Conservation (phyloP, 2,113 vertebrate genomes). For the Myrmecobius fasciatus region DNA sequence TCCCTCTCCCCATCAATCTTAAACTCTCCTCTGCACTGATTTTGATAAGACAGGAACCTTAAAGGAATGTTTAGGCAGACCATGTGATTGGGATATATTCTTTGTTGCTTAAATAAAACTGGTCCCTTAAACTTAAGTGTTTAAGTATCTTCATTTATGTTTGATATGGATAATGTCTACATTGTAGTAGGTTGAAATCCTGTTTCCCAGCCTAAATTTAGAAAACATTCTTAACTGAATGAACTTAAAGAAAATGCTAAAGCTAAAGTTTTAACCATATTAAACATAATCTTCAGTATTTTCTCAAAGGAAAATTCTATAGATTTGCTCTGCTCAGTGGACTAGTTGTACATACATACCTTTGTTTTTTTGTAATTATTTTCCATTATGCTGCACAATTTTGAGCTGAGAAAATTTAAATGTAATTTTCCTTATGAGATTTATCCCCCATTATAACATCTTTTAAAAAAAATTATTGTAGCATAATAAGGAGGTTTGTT, state of each 20-base stretch:
- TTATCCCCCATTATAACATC: background rate
- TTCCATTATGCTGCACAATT: conserved; percentile 19
- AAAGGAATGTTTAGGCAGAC: background rate
- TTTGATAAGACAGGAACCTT: conserved; percentile 20
- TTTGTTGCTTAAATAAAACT: background rate
- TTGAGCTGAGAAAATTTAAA: background rate
- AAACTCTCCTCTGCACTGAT: background rate
- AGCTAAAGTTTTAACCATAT: conserved; percentile 48
- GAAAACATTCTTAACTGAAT: conserved; percentile 54
- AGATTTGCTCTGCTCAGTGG: conserved; percentile 36
- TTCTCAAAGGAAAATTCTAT: conserved; percentile 58
- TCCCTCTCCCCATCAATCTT: background rate
- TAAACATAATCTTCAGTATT: conserved; percentile 11
- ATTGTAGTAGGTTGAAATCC: conserved; percentile 26
- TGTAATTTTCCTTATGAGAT: background rate
- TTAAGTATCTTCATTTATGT: conserved; percentile 46
- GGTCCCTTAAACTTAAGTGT: background rate
- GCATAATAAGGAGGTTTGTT: background rate
- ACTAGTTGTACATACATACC: conserved; percentile 18
- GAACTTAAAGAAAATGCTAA: conserved; percentile 52
- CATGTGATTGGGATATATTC: background rate
- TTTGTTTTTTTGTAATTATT: conserved; percentile 28
- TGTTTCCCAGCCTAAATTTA: conserved; percentile 45
- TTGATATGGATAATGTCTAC: conserved; percentile 55
- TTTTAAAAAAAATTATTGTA: background rate